phyloP scores from a whole-genome alignment of 1,140 invertebrate species.

The Diploscapter pachys region DNA sequence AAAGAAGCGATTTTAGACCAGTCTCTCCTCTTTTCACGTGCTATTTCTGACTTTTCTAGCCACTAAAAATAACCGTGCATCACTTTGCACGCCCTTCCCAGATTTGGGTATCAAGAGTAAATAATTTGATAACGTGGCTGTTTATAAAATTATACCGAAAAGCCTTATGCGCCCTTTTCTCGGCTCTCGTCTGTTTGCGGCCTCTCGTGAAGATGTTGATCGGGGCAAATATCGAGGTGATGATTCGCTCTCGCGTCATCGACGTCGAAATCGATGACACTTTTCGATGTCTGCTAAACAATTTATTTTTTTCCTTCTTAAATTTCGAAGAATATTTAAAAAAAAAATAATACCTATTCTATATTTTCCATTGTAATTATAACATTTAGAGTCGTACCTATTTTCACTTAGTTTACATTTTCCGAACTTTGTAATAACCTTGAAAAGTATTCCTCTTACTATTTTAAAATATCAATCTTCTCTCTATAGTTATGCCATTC shows the following conservation, averaged over 20 bases:
- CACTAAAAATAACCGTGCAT: too few relatives aligned
- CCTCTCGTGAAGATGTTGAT: slow-evolving; percentile 48
- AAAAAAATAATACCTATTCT: not conserved
- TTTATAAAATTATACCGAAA: slow-evolving; percentile 26
- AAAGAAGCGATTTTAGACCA: not conserved
- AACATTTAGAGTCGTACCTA: not conserved
- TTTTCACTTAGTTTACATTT: not conserved
- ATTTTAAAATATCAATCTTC: too few relatives aligned
- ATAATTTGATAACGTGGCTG: too few relatives aligned
- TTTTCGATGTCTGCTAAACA: slow-evolving; percentile 41
- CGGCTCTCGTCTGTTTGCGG: slow-evolving; percentile 55
- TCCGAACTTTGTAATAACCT: not conserved
- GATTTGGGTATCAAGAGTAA: too few relatives aligned
- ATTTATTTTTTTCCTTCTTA: too few relatives aligned
- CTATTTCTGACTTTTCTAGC: too few relatives aligned
- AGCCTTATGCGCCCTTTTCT: slow-evolving; percentile 55
- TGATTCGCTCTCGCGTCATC: slow-evolving; percentile 42
- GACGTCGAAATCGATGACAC: slow-evolving; percentile 38
- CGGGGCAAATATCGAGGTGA: slow-evolving; percentile 51
- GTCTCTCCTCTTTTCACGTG: not conserved
- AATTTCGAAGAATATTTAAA: not conserved
- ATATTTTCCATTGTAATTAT: not conserved
- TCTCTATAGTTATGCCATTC: too few relatives aligned
- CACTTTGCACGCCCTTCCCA: too few relatives aligned
- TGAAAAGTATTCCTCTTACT: not conserved